Evolutionary conservation across 2,113 vertebrate species (phyloP).

Genomic region (Cynocephalus volans): DNA sequence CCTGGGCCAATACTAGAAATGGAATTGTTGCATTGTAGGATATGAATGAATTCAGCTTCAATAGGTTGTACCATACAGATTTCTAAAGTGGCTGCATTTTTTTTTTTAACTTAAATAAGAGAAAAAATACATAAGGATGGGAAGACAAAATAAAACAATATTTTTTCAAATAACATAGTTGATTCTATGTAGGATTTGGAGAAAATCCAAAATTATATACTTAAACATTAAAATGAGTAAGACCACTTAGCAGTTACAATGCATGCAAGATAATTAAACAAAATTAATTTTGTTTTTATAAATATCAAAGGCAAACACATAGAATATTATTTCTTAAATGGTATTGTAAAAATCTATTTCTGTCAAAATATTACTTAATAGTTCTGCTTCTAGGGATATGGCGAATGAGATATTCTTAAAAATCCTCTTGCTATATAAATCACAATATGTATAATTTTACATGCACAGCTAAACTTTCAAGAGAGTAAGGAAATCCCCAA

Average conservation of each 20-base stretch:
- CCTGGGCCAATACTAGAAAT: background rate
- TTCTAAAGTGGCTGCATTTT: background rate
- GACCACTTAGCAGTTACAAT: background rate
- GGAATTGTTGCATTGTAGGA: background rate
- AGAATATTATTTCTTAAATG: background rate
- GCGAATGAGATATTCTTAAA: background rate
- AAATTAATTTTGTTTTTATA: background rate
- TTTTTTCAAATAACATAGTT: background rate
- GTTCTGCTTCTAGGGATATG: background rate
- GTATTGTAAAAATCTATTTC: background rate
- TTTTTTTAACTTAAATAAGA: background rate
- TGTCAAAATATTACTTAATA: background rate
- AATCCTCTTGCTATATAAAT: background rate
- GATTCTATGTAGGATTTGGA: background rate
- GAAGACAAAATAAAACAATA: background rate
- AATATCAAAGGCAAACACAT: background rate
- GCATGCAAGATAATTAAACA: background rate
- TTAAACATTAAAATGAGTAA: background rate
- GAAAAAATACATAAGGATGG: background rate
- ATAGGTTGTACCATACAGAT: background rate
- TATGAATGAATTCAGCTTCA: background rate
- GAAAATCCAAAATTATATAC: background rate
- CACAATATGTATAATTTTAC: background rate
- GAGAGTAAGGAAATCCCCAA: background rate
- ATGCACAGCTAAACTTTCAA: background rate